A percentile compares a stretch with the other conserved stretches of the same genome.
Evolutionary conservation across 2,888 invertebrate genomes (phyloP).

Genomic region (Digitonthophagus gazella): DNA sequence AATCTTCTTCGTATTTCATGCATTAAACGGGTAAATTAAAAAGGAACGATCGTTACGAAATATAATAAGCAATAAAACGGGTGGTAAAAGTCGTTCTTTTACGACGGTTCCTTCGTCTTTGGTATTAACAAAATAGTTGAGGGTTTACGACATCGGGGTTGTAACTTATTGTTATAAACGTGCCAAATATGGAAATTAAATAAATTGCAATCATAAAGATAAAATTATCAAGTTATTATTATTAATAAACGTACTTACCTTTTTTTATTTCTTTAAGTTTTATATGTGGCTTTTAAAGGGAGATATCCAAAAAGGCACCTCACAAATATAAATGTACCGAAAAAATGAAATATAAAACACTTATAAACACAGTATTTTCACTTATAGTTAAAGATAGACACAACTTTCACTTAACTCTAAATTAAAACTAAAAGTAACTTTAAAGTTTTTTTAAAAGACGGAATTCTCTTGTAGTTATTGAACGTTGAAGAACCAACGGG

Average conservation of each 20-base stretch:
- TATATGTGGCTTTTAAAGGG: not conserved
- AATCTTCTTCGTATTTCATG: not conserved
- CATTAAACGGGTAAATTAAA: not conserved
- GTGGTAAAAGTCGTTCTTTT: not conserved
- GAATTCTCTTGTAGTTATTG: no score
- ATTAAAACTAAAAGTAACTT: no score
- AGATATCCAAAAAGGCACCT: not conserved
- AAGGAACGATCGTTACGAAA: not conserved
- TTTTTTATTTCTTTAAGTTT: not conserved
- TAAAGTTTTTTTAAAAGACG: no score
- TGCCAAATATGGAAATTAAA: not conserved
- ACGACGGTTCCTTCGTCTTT: not conserved
- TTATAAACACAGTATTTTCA: not conserved
- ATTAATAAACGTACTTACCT: not conserved
- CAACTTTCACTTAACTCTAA: no score
- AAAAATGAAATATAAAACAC: not conserved
- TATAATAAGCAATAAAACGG: not conserved
- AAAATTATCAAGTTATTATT: no score
- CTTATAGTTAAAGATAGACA: no score
- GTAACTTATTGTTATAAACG: not conserved
- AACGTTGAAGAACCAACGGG: not conserved
- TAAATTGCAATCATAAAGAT: no score
- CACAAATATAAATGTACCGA: not conserved
- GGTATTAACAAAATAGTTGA: not conserved
- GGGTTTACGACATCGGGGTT: not conserved